Percentiles rank a stretch among this genome's conserved stretches.
These are phyloP conservation scores for Esox niger DNA, from an alignment of 2,113 vertebrate genomes.

Conservation along the genomic window DNA sequence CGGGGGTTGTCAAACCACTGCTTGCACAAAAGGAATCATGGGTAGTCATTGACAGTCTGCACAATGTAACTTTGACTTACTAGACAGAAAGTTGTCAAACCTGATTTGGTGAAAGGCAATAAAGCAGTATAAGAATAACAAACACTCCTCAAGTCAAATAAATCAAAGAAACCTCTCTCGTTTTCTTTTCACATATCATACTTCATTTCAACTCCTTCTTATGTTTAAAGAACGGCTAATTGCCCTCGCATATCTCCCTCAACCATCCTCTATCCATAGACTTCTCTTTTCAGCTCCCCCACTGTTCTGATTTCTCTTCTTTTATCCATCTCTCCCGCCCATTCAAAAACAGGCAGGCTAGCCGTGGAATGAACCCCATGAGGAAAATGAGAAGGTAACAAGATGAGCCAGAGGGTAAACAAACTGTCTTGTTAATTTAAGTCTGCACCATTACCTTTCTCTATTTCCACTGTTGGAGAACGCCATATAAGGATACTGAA, in stretches of 20 bases:
- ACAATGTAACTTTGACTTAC: conserved; percentile 6
- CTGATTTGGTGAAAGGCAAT: conserved; percentile 44
- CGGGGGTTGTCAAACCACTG: conserved; percentile 18
- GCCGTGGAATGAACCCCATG: conserved; percentile 39
- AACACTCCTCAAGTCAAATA: conserved; percentile 15
- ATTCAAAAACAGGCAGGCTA: conserved; percentile 21
- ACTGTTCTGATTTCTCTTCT: neutral
- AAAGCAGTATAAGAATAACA: conserved; percentile 7
- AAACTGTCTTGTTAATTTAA: no score
- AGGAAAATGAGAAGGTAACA: conserved; percentile 33
- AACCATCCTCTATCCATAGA: no score
- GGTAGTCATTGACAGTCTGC: conserved; percentile 15
- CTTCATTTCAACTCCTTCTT: neutral
- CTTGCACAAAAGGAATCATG: conserved; percentile 23
- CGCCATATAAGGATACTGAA: no score
- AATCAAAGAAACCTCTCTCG: neutral
- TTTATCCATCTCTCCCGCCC: neutral
- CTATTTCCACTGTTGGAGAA: no score
- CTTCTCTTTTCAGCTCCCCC: neutral
- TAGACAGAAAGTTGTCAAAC: conserved; percentile 52
- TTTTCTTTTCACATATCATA: no score
- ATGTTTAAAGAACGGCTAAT: no score
- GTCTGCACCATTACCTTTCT: no score
- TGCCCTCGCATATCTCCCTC: no score
- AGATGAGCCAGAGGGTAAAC: neutral